A percentile compares a stretch with the other conserved stretches of the same genome.
Conservation (phyloP, 2,113 vertebrate genomes). For the Buteo buteo region DNA sequence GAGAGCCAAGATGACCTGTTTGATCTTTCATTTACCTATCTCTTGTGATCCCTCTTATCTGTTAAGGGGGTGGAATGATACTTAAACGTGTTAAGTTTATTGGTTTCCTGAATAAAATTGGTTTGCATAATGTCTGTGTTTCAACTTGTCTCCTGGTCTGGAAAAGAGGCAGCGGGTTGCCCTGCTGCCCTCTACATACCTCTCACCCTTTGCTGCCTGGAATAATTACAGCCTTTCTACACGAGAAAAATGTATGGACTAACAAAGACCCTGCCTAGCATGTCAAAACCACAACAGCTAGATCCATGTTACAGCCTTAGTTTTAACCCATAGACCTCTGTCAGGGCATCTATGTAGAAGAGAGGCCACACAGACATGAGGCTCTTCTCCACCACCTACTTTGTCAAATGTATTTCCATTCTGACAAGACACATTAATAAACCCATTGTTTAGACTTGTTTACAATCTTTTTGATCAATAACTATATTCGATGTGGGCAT, state of each 20-base stretch:
- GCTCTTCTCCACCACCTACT: neutral
- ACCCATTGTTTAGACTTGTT: neutral
- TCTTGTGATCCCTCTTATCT: neutral
- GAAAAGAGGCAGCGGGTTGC: neutral
- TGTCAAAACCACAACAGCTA: neutral
- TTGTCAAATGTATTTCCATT: neutral
- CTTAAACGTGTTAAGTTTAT: neutral
- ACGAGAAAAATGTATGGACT: neutral
- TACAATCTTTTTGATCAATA: slow-evolving; percentile 3
- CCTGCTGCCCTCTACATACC: neutral
- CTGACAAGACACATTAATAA: neutral
- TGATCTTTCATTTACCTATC: neutral
- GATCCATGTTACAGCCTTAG: neutral
- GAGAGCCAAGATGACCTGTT: neutral
- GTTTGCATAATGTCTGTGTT: neutral
- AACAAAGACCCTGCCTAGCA: neutral
- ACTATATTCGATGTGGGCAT: neutral
- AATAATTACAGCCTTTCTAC: neutral
- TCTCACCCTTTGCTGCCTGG: neutral
- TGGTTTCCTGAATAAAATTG: neutral
- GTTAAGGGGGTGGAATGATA: neutral
- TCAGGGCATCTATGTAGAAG: neutral
- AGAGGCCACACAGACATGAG: neutral
- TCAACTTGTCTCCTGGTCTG: neutral
- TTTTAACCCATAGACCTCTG: neutral